Evolutionary conservation across 1,140 invertebrate genomes (phyloP).

Genomic region (Brachionus manjavacas): DNA sequence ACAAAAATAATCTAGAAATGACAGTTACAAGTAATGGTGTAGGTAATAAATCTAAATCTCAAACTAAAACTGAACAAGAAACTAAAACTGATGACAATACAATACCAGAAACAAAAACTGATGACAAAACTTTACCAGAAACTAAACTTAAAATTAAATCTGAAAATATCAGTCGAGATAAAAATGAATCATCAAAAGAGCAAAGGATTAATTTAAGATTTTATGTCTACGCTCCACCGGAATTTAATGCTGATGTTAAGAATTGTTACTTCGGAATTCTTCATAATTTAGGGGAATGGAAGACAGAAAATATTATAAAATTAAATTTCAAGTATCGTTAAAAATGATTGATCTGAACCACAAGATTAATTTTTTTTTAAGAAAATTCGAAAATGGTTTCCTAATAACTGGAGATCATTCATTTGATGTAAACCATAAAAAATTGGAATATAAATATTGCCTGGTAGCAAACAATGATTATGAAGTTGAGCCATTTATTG

Average conservation of each 20-base stretch:
- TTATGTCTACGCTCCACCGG: not conserved
- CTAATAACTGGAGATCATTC: not conserved
- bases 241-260: not conserved
- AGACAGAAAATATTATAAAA: not conserved
- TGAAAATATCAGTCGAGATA: not conserved
- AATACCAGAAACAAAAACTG: too few relatives aligned
- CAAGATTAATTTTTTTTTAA: not conserved
- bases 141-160: not conserved
- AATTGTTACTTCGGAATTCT: not conserved
- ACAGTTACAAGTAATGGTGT: not conserved
- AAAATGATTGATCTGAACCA: not conserved
- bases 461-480: not conserved
- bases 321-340: not conserved
- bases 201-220: not conserved
- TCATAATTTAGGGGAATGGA: not conserved
- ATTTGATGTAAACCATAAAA: not conserved
- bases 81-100: too few relatives aligned
- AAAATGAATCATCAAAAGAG: not conserved
- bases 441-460: constrained; percentile 10
- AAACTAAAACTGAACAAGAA: too few relatives aligned
- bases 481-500: not conserved
- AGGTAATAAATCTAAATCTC: too few relatives aligned
- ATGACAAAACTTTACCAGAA: too few relatives aligned
- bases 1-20: not conserved
- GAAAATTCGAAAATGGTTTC: not conserved